Evolutionary conservation across 2,113 vertebrate genomes (phyloP).

Genomic region (Pavo muticus): DNA sequence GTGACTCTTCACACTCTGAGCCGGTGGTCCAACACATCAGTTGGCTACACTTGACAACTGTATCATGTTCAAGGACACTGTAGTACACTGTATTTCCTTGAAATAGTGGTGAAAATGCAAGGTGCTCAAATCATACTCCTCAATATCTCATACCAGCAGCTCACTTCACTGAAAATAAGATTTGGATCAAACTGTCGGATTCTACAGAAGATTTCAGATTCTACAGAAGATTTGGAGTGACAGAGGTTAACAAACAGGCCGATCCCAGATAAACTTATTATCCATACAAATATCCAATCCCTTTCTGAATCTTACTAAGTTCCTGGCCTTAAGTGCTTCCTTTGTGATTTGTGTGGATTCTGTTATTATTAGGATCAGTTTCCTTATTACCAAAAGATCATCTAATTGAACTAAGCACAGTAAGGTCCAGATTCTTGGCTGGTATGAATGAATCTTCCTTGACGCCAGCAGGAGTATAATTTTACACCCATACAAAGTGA

Average conservation of each 20-base stretch:
- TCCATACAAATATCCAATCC: neutral
- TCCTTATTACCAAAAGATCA: slow-evolving; percentile 48
- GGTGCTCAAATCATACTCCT: neutral
- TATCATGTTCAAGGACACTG: neutral
- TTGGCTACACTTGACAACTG: neutral
- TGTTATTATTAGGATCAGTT: slow-evolving; percentile 58
- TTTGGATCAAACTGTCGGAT: neutral
- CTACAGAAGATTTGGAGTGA: neutral
- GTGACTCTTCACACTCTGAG: neutral
- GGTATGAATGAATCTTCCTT: slow-evolving; percentile 22
- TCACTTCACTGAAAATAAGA: neutral
- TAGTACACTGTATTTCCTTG: neutral
- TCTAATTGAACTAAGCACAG: slow-evolving; percentile 21
- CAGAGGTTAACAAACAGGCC: slow-evolving; percentile 9
- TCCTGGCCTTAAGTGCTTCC: slow-evolving; percentile 31
- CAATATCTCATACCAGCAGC: neutral
- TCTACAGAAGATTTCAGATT: neutral
- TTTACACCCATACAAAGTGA: slow-evolving; percentile 39
- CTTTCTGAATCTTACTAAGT: slow-evolving; percentile 18
- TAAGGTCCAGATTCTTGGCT: slow-evolving; percentile 36
- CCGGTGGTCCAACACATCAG: fast-evolving
- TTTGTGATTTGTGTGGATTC: slow-evolving; percentile 35
- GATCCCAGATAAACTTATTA: slow-evolving; percentile 12
- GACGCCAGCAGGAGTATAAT: neutral
- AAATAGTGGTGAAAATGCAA: neutral